phyloP scores from a whole-genome alignment of 2,113 vertebrate genomes.

The Chaetops frenatus region DNA sequence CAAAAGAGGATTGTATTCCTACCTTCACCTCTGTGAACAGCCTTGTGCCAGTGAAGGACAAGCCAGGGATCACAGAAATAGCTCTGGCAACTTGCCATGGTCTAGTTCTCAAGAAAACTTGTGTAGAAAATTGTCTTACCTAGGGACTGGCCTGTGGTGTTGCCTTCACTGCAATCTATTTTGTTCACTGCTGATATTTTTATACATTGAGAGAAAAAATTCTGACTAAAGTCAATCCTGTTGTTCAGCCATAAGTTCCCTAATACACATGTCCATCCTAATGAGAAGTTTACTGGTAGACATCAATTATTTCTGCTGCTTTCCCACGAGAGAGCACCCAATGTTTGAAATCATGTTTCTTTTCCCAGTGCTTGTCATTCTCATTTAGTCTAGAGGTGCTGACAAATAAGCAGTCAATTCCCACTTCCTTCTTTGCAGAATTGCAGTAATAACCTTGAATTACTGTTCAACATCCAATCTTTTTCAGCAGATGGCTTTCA shows the following conservation, averaged over 20 bases:
- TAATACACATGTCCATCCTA: not conserved
- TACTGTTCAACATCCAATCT: constrained; percentile 1
- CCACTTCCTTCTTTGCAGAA: constrained; percentile 5
- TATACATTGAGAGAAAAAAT: not conserved
- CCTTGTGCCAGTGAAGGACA: not conserved
- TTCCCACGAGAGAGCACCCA: not conserved
- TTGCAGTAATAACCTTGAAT: constrained; percentile 37
- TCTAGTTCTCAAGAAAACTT: not conserved
- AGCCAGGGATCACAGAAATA: not conserved
- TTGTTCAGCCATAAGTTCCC: not conserved
- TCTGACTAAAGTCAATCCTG: not conserved
- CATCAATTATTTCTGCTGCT: constrained; percentile 1
- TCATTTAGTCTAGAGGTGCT: not conserved
- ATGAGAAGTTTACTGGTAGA: not conserved
- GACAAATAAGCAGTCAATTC: constrained; percentile 20
- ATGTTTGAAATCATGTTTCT: not conserved
- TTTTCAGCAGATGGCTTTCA: constrained; percentile 27
- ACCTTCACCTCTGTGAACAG: not conserved
- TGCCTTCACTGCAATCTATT: not conserved
- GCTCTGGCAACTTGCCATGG: not conserved
- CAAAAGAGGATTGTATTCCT: not conserved
- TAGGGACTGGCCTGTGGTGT: not conserved
- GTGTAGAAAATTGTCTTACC: not conserved
- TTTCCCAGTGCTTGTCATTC: constrained; percentile 2
- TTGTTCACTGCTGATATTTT: not conserved